Base-by-base conservation (phyloP, 2,113 vertebrate species). In the Phocoena phocoena region DNA sequence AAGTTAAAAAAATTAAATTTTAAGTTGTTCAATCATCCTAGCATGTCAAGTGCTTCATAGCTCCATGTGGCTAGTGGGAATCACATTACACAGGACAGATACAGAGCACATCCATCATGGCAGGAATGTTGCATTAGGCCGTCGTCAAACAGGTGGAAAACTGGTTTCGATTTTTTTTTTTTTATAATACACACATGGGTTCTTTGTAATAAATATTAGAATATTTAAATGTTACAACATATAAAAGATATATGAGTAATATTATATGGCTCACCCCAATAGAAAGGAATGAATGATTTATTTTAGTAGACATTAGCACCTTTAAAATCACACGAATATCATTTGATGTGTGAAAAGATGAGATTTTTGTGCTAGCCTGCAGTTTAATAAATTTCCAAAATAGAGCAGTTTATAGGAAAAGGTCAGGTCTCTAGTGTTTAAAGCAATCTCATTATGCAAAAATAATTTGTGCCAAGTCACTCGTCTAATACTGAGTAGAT, bases 361-460 rank as follows among this genome's bases (percentile, higher is more conserved):
- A 18, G 15, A 70, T 82, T 82, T 95, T 90, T 88, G 2, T 18
- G 38, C 21, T 84, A 58, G 20, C 26, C 77, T 84, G 1, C 9
- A 20, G 25, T 47, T 84, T 83, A 97, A 67, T 50, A 63, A 84
- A 82, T 77, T 67, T 88, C 17, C 26, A 50, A 82, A 94, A 85
- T 33, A 58, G 47, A 94, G 11, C 58, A 73, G 85, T 94, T 67
- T 85, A 79, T 60, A 84, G 70, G 70, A 84, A 79, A 73, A 96
- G 26, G 28, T 62, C 15, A 85, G 14, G 14, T 36, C 38, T 85
- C 33, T 44, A 71, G 31, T 76, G 58, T 92, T 85, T 85, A 92
- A 84, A 38, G n/a, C 28, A 60, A 38, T 94, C 10, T 92, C 47
- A 33, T 89, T 92, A 79, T 50, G 26, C 80, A 74, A 85, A 80